These are phyloP conservation scores for Isichthys henryi DNA, from an alignment of 2,113 vertebrate genomes.

Conservation along the genomic window DNA sequence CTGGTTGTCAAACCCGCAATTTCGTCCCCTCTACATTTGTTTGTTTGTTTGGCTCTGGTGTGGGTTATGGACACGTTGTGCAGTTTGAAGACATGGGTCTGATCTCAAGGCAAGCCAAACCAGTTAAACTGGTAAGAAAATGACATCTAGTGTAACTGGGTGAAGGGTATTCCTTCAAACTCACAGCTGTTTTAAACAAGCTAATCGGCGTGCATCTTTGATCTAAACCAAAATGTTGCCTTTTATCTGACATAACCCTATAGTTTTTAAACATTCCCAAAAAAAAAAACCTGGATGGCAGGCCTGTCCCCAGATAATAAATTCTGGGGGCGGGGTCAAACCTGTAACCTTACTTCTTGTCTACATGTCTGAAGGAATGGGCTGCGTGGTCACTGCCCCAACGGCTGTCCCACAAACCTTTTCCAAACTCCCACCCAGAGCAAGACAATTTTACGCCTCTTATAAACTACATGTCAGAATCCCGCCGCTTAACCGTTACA, in stretches of 20 bases:
- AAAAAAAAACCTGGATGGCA: neutral
- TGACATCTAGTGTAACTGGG: too few relatives aligned
- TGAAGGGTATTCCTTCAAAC: neutral
- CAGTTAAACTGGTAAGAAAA: slow-evolving; percentile 7
- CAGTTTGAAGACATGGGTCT: neutral
- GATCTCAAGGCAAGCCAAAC: neutral
- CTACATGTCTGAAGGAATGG: neutral
- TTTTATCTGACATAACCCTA: neutral
- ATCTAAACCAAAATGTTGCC: neutral
- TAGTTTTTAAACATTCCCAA: neutral
- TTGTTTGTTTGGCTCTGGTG: neutral
- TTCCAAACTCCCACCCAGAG: neutral
- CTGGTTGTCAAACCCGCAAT: neutral
- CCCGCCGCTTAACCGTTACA: neutral
- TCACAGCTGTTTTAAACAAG: neutral
- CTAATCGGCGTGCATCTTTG: neutral
- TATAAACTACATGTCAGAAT: neutral
- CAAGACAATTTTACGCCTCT: neutral
- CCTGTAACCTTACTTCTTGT: neutral
- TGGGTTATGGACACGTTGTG: neutral
- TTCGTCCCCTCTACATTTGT: neutral
- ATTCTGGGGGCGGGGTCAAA: neutral
- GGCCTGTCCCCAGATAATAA: neutral
- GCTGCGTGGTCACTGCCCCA: neutral
- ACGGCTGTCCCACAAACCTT: neutral